Evolutionary conservation across 2,888 invertebrate genomes (phyloP), one percentile per base, ranked within the genome.

Genomic region (Unio delphinus): DNA sequence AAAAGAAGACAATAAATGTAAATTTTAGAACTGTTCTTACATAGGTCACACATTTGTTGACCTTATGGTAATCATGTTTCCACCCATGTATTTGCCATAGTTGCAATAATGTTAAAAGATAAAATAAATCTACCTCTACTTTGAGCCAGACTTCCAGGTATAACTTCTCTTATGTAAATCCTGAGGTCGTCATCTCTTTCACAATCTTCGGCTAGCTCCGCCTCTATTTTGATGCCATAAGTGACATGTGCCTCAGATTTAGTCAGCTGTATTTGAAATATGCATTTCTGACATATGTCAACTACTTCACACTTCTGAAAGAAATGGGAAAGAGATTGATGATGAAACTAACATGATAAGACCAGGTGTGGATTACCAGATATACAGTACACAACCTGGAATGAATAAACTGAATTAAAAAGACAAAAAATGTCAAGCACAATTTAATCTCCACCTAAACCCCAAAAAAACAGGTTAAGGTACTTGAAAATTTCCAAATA

Each of bases 141-240:
- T 95, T 97, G 96, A 68, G 97, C 98, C 70, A 97, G 95, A 89
- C 97, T 96, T 90, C 96, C 95, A 90, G 96, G 96, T 90, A 97
- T 96, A 69, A 98, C 97, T 74, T 98, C 93, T 91, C 96, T 96
- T 85, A 98, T 96, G 91, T 97, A 98, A 91, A 98, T 97, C 91
- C 97, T 97, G 63, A 98, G 93, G 90, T 98, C 98, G 90, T 98
- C 98, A 90, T 98, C 97, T 67, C 96, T 92, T 90, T 98, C 98
- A 17, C 96, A 94, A 91, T 98, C 98, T 90, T 98, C 97, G 77
- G 97, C 96, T 72, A 98, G 93, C 91, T 98, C 98, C 4, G 98
- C 98, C 91, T 98, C 98, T 66, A 98, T 97, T 78, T 96, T 96
- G 92, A 98, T 97, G 83, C 98, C 98, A 95, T 98, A 98, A 95